phyloP scores from a whole-genome alignment of 2,113 vertebrate genomes.

The Hiodon alosoides region DNA sequence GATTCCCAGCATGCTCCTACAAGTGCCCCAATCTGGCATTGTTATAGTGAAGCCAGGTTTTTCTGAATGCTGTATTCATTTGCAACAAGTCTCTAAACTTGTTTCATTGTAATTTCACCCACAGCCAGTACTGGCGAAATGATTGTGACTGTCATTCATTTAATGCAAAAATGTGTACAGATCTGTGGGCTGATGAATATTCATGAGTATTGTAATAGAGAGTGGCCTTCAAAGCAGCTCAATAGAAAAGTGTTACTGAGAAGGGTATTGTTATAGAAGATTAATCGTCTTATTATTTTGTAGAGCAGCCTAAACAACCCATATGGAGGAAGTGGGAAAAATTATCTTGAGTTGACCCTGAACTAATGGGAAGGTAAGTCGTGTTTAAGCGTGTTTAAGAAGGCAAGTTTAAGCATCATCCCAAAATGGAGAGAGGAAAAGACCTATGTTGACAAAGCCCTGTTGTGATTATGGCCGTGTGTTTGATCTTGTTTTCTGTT shows the following conservation, averaged over 20 bases:
- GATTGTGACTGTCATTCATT: not conserved
- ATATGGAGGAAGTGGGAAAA: too few species aligned
- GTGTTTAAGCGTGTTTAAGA: too few species aligned
- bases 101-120: not conserved
- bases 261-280: not conserved
- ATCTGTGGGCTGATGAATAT: constrained; percentile 11
- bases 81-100: not conserved
- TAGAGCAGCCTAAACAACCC: too few species aligned
- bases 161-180: not conserved
- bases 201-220: not conserved
- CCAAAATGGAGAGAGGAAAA: too few species aligned
- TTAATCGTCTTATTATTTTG: too few species aligned
- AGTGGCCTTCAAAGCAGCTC: not conserved
- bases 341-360: too few species aligned
- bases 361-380: too few species aligned
- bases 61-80: not conserved
- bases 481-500: too few species aligned
- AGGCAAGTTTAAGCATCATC: too few species aligned
- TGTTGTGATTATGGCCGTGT: too few species aligned
- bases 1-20: not conserved
- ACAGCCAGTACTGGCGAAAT: not conserved
- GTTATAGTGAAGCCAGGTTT: not conserved
- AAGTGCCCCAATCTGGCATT: too few species aligned
- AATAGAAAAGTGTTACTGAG: not conserved
- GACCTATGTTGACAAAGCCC: too few species aligned